phyloP scores from a whole-genome alignment of 2,113 vertebrate species.

The Polyodon spathula region DNA sequence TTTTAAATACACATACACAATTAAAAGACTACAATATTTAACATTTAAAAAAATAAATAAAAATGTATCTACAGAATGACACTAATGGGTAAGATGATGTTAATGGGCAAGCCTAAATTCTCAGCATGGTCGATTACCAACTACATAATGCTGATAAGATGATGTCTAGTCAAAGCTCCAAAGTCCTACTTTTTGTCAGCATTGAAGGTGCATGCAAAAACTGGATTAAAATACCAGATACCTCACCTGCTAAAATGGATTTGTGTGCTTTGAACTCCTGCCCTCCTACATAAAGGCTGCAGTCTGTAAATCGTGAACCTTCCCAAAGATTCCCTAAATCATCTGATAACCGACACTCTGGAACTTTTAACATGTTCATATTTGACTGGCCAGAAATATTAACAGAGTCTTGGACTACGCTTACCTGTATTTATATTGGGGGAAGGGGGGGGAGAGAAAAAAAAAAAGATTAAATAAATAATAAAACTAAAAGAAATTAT shows the following conservation, averaged over 20 bases:
- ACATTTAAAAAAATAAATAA: too few relatives aligned
- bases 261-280: slow-evolving; percentile 98
- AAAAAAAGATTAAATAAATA: slow-evolving; percentile 26
- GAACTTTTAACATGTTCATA: slow-evolving; percentile 94
- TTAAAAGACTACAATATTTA: too few relatives aligned
- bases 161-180: not conserved
- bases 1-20: too few relatives aligned
- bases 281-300: slow-evolving; percentile 90
- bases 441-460: too few relatives aligned
- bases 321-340: slow-evolving; percentile 96
- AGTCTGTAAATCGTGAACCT: slow-evolving; percentile 94
- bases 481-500: too few relatives aligned
- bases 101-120: too few relatives aligned
- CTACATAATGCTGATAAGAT: slow-evolving; percentile 2
- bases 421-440: slow-evolving; percentile 69
- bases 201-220: slow-evolving; percentile 26
- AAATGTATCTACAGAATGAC: too few relatives aligned
- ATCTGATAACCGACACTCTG: slow-evolving; percentile 91
- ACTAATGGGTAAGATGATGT: too few relatives aligned
- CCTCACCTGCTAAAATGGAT: slow-evolving; percentile 92
- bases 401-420: slow-evolving; percentile 93
- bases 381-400: slow-evolving; percentile 97
- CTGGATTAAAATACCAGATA: slow-evolving; percentile 39
- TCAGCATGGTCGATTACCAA: not conserved
- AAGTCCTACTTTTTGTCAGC: slow-evolving; percentile 18